Conservation (phyloP, 2,888 invertebrate genomes). For the Diaperis boleti region DNA sequence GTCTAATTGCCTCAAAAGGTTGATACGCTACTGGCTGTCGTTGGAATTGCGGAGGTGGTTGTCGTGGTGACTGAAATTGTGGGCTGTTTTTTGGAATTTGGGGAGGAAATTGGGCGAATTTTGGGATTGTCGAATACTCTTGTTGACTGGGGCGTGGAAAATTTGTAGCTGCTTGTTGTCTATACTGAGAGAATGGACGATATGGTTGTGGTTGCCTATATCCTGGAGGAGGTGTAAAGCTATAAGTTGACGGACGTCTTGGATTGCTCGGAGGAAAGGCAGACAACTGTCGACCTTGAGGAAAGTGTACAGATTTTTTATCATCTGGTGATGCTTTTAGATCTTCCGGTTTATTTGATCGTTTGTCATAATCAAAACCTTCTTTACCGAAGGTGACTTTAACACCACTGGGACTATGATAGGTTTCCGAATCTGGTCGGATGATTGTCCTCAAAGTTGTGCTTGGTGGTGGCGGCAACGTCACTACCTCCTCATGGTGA, state of each 20-base stretch:
- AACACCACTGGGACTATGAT: conserved; percentile 84
- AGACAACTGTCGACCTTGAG: conserved; percentile 57
- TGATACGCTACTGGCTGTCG: conserved; percentile 62
- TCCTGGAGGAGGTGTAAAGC: conserved; percentile 35
- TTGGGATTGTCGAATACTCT: conserved; percentile 48
- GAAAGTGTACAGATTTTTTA: conserved; percentile 46
- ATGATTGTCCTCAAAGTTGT: conserved; percentile 88
- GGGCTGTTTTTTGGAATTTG: conserved; percentile 23
- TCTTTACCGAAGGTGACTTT: conserved; percentile 85
- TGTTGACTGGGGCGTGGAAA: conserved; percentile 43
- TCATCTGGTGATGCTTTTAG: conserved; percentile 45
- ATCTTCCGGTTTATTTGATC: conserved; percentile 67
- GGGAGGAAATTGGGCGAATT: conserved; percentile 30
- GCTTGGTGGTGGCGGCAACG: conserved; percentile 71
- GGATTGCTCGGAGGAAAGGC: conserved; percentile 47
- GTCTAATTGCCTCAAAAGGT: conserved; percentile 55
- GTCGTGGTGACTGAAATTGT: conserved; percentile 48
- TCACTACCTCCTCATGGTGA: conserved; percentile 48
- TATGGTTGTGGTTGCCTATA: conserved; percentile 68
- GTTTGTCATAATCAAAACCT: conserved; percentile 67
- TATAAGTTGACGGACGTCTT: conserved; percentile 45
- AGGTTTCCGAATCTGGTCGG: conserved; percentile 87
- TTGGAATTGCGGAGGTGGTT: conserved; percentile 49
- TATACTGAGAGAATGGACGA: conserved; percentile 66
- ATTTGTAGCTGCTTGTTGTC: conserved; percentile 22